Base-by-base conservation (phyloP, 2,888 invertebrate genomes). In the Pteria penguin region DNA sequence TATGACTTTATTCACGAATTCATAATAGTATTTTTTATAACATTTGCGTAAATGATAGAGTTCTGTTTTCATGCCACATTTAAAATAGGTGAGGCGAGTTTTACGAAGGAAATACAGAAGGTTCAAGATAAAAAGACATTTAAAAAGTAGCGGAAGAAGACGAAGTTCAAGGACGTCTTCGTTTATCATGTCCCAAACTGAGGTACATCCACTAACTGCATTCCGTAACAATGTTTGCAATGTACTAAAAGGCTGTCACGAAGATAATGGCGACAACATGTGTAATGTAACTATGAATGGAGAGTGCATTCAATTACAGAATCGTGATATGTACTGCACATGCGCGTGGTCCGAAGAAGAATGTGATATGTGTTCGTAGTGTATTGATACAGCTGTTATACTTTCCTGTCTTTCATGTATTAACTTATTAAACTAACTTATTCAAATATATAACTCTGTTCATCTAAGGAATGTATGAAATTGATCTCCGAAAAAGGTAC, bases 61-160 rank as follows among this genome's bases (percentile, higher is more conserved):
- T n/a, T n/a, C n/a, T n/a, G n/a, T n/a, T n/a, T n/a, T n/a, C n/a
- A n/a, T n/a, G n/a, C n/a, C n/a, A n/a, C n/a, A 32, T 31, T 71
- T 31, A 24, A 0, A 58, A 24, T 77, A 90, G 90, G 90, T 90
- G 3, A 83, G 86, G 31, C 78, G 87, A 4, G 90, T 86, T 4
- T 83, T 90, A 18, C 82, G 80, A 79, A 90, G 88, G 81, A 89
- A 87, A 67, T 90, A 89, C 89, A 84, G 86, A 33, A 79, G 90
- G 24, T 89, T 87, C 75, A 84, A 84, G 57, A 82, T 87, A 22
- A 84, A 83, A 45, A 80, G 87, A 26, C 82, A 87, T 61, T 79
- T 85, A 45, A 80, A 81, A 57, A 79, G 74, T n/a, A 79, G 85
- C 45, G 78, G 85, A 22, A 78, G 89, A 33, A 78, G 89, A 26